phyloP scores from a whole-genome alignment of 2,113 vertebrate species.

The Melanerpes formicivorus region DNA sequence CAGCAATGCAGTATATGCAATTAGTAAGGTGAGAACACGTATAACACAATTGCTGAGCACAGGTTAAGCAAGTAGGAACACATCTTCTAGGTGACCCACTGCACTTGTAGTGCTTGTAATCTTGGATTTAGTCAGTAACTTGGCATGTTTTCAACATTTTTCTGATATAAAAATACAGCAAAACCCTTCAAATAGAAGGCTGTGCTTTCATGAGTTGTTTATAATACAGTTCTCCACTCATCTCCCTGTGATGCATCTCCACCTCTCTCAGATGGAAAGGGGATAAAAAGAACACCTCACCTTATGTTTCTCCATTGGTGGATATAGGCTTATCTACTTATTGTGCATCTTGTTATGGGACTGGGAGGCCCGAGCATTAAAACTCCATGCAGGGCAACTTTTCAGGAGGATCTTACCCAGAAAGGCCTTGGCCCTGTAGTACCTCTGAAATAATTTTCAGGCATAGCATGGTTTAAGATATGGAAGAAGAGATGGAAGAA shows the following conservation, averaged over 20 bases:
- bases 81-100: not conserved
- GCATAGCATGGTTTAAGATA: not conserved
- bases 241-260: rapidly evolving
- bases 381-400: not conserved
- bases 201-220: not conserved
- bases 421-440: not conserved
- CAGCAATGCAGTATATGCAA: not conserved
- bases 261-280: not conserved
- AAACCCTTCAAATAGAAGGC: not conserved
- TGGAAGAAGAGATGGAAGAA: not conserved
- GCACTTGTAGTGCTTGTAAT: not conserved
- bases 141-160: not conserved
- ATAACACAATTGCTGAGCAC: not conserved
- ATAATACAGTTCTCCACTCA: not conserved
- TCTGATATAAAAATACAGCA: not conserved
- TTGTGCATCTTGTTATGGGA: rapidly evolving
- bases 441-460: not conserved
- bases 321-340: not conserved
- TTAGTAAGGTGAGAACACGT: not conserved
- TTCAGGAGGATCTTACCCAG: not conserved
- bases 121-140: not conserved
- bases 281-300: not conserved
- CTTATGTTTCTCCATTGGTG: not conserved
- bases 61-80: not conserved
- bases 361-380: rapidly evolving